Evolutionary conservation across 2,113 vertebrate species (phyloP).

Genomic region (Furnarius figulus): DNA sequence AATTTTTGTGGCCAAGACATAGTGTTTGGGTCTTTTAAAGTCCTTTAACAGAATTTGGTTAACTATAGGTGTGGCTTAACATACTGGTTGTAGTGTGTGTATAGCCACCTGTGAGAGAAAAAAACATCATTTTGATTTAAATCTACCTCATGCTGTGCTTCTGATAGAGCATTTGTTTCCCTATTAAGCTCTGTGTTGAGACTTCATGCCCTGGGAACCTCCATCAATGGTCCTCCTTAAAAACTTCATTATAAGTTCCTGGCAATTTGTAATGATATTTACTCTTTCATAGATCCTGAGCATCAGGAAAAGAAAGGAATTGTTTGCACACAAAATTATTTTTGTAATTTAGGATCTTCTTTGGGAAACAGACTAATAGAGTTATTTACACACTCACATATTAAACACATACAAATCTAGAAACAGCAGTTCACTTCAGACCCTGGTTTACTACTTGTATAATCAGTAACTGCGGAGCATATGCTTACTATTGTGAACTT

Average conservation of each 20-base stretch:
- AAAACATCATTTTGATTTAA: not conserved
- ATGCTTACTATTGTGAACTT: not conserved
- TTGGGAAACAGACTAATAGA: not conserved
- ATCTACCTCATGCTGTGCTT: not conserved
- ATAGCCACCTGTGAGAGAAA: not conserved
- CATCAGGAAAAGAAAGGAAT: not conserved
- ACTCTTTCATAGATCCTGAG: not conserved
- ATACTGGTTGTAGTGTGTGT: not conserved
- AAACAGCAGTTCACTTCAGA: not conserved
- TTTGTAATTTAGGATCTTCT: not conserved
- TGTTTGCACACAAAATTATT: not conserved
- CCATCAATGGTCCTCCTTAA: not conserved
- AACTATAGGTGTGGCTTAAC: not conserved
- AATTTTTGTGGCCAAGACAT: not conserved
- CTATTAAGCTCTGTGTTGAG: not conserved
- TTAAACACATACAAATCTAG: not conserved
- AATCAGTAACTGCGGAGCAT: not conserved
- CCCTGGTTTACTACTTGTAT: not conserved
- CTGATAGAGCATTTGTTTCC: not conserved
- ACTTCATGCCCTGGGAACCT: rapidly evolving
- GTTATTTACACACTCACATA: not conserved
- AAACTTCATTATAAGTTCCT: not conserved
- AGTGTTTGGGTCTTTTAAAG: not conserved
- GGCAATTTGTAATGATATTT: not conserved
- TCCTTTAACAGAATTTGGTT: not conserved